These are phyloP conservation scores for Balanococcus diminutus DNA, from an alignment of 2,888 invertebrate species.

Conservation along the genomic window DNA sequence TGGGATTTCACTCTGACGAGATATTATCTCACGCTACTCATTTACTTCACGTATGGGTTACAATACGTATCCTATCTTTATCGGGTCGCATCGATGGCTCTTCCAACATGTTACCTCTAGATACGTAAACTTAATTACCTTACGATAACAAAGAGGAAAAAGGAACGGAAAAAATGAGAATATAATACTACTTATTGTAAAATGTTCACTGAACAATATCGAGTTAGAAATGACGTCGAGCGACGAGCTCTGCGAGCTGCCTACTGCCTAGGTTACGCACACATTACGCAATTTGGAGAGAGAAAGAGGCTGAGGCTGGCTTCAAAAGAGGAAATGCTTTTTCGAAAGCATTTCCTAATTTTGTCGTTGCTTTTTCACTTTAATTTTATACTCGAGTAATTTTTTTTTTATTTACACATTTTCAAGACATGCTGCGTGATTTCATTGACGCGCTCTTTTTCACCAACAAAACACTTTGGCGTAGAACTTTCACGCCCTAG, in stretches of 20 bases:
- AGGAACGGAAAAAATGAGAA: not conserved
- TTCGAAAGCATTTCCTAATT: conserved; percentile 42
- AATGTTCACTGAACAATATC: conserved; percentile 29
- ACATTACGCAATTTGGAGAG: not conserved
- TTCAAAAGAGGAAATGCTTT: not conserved
- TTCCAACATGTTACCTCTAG: not conserved
- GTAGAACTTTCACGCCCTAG: conserved; percentile 15
- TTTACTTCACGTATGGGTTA: not conserved
- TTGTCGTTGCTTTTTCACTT: conserved; percentile 27
- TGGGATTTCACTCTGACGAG: not conserved
- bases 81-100: not conserved
- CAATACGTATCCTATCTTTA: not conserved
- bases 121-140: conserved; percentile 10
- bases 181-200: conserved; percentile 8
- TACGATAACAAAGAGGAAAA: not conserved
- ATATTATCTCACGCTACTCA: not conserved
- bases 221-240: not conserved
- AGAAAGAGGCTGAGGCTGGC: not conserved
- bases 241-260: not conserved
- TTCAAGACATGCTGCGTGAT: conserved; percentile 38
- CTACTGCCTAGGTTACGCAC: not conserved
- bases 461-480: not conserved
- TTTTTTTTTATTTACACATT: not conserved
- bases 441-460: conserved; percentile 14
- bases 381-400: conserved; percentile 32